phyloP scores from a whole-genome alignment of 2,797 vertebrate species.

The Lacerta bilineata region DNA sequence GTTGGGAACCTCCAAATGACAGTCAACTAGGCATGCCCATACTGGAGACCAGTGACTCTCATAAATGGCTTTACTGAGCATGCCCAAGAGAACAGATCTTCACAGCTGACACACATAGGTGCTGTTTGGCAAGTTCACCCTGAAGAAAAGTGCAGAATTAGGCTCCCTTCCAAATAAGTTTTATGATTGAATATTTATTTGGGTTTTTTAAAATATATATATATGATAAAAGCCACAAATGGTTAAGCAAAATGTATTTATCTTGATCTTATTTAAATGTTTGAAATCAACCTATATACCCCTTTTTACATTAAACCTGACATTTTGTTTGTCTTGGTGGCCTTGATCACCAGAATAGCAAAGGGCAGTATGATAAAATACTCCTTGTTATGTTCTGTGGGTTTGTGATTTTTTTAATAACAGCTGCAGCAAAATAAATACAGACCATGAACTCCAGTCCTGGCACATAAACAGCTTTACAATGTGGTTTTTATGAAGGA shows the following conservation, averaged over 20 bases:
- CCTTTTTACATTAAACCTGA: constrained; percentile 56
- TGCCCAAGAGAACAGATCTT: constrained; percentile 57
- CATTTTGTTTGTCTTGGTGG: constrained; percentile 54
- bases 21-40: not conserved
- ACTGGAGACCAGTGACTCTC: constrained; percentile 28
- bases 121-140: too few species aligned
- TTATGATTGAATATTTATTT: not conserved
- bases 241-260: constrained; percentile 41
- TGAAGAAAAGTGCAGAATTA: not conserved
- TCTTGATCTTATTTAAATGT: constrained; percentile 38
- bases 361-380: constrained; percentile 50
- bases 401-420: constrained; percentile 57
- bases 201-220: not conserved
- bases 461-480: constrained; percentile 60
- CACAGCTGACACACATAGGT: constrained; percentile 10
- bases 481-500: constrained; percentile 58
- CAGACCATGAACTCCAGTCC: constrained; percentile 48
- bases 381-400: constrained; percentile 48
- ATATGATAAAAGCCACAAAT: not conserved
- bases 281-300: constrained; percentile 52
- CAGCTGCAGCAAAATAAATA: constrained; percentile 54
- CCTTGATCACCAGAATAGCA: constrained; percentile 61
- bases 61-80: constrained; percentile 60
- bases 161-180: not conserved
- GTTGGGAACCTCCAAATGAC: not conserved